A percentile compares a stretch with the other conserved stretches of the same genome.
Conservation (phyloP, 2,888 invertebrate genomes). For the Nezara viridula region DNA sequence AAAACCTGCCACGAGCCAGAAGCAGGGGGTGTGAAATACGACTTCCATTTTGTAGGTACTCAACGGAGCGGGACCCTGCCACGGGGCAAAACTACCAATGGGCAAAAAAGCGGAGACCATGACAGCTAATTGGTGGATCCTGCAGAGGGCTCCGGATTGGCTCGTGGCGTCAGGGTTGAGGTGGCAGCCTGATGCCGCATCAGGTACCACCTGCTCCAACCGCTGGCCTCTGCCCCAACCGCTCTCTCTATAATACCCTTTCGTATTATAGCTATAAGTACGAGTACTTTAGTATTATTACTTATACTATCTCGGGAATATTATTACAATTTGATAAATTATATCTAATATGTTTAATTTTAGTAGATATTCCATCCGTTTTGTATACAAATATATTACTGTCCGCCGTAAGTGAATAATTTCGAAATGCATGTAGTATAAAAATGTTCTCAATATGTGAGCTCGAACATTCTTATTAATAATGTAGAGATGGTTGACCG, state of each 20-base stretch:
- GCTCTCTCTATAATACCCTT: not conserved
- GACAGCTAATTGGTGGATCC: slow-evolving; percentile 18
- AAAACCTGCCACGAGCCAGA: not conserved
- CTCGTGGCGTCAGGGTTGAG: slow-evolving; percentile 36
- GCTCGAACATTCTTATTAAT: too few species aligned
- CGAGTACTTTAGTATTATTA: too few species aligned
- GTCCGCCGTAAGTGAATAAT: too few species aligned
- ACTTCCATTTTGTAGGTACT: slow-evolving; percentile 32
- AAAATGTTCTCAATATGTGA: too few species aligned
- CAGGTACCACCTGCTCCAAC: slow-evolving; percentile 37
- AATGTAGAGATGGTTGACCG: too few species aligned
- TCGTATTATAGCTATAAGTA: not conserved
- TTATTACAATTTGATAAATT: too few species aligned
- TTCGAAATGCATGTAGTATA: too few species aligned
- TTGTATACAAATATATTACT: too few species aligned
- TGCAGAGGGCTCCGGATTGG: not conserved
- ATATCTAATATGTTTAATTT: too few species aligned
- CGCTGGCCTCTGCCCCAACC: slow-evolving; percentile 14
- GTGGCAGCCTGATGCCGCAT: not conserved
- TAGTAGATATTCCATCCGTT: too few species aligned
- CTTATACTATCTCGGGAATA: too few species aligned
- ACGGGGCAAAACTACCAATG: not conserved
- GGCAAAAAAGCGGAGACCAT: slow-evolving; percentile 8
- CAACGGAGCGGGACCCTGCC: not conserved
- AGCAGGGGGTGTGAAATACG: not conserved